A percentile compares a stretch with the other conserved stretches of the same genome.
These are phyloP conservation scores for Aphyosemion australe DNA, from an alignment of 2,113 vertebrate species.

Conservation along the genomic window DNA sequence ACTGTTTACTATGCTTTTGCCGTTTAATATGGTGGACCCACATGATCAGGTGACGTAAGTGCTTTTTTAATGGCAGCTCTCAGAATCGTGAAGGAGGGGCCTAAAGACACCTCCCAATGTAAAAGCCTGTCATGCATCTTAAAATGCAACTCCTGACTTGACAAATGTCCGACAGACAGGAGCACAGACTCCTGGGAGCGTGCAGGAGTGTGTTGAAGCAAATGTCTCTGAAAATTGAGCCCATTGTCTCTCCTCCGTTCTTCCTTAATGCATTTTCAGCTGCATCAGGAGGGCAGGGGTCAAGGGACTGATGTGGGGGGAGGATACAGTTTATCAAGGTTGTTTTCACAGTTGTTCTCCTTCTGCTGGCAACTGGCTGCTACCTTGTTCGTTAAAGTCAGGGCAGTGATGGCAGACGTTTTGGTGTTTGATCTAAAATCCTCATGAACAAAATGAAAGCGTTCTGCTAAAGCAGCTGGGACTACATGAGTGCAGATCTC, in stretches of 20 bases:
- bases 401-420: not conserved
- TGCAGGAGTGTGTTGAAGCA: not conserved
- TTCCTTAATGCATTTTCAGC: constrained; percentile 6
- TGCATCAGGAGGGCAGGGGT: constrained; percentile 2
- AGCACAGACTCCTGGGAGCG: not conserved
- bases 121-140: no score
- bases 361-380: constrained; percentile 3
- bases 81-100: no score
- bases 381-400: constrained; percentile 10
- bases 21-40: no score
- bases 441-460: no score
- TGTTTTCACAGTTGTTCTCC: constrained; percentile 62
- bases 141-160: no score
- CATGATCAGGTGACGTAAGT: no score
- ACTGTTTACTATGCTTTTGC: no score
- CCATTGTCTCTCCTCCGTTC: not conserved
- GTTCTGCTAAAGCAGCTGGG: no score
- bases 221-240: constrained; percentile 7
- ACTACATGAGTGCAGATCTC: no score
- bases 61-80: no score
- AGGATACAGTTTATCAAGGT: constrained; percentile 22
- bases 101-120: no score
- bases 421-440: no score
- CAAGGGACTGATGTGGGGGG: not conserved
- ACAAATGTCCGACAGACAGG: not conserved